phyloP scores from a whole-genome alignment of 30 jellyfish, hydroid and myxozoan species.

The Phacellophora camtschatica region DNA sequence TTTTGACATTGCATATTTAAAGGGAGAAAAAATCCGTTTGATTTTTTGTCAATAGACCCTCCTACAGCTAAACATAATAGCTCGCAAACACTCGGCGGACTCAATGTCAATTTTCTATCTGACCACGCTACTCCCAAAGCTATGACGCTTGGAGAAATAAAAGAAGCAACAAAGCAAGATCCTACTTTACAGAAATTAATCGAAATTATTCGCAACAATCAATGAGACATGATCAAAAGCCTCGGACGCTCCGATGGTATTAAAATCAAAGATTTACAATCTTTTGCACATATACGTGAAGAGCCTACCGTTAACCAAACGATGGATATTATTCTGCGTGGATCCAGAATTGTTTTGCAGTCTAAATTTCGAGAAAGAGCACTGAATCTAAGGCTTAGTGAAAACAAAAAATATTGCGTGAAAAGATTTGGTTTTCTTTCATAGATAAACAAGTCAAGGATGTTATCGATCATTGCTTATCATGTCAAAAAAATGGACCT shows the following conservation, averaged over 20 bases:
- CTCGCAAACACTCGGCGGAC: slow-evolving; percentile 24
- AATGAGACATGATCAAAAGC: background rate
- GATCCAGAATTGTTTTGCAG: slow-evolving; percentile 2
- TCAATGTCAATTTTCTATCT: slow-evolving; percentile 17
- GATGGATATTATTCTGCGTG: background rate
- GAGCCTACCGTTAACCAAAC: slow-evolving; percentile 7
- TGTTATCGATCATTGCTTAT: background rate
- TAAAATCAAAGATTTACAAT: background rate
- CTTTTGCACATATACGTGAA: background rate
- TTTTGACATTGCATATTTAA: slow-evolving; percentile 11
- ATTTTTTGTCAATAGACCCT: slow-evolving; percentile 1
- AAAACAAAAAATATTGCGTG: background rate
- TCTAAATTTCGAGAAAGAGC: background rate
- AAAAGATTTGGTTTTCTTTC: slow-evolving; percentile 22
- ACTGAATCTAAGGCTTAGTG: slow-evolving; percentile 25
- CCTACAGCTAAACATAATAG: background rate
- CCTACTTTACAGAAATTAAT: slow-evolving; percentile 10
- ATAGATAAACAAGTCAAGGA: slow-evolving; percentile 4
- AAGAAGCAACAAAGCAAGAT: slow-evolving; percentile 38
- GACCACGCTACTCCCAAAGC: slow-evolving; percentile 44
- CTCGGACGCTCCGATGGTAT: background rate
- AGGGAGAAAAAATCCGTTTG: slow-evolving; percentile 26
- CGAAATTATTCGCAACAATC: slow-evolving; percentile 16
- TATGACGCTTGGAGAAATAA: slow-evolving; percentile 43
- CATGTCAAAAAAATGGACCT: slow-evolving; percentile 25